Percentiles rank a stretch among this genome's conserved stretches.
Conservation (phyloP, 2,113 vertebrate species). For the Syngnathus floridae region DNA sequence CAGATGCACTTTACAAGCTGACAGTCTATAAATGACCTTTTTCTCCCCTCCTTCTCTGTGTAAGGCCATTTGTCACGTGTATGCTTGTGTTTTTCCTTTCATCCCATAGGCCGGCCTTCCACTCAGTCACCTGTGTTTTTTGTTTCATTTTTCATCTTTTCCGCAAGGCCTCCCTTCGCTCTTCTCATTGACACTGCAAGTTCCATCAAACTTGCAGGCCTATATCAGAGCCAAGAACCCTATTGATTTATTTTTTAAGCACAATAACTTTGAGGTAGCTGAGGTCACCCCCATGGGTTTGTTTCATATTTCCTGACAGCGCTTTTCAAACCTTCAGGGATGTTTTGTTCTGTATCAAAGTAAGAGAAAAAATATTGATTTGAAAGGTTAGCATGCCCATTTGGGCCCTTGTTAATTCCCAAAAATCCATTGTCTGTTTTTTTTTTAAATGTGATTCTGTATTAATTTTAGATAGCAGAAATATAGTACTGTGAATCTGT, state of each 20-base stretch:
- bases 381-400: not conserved
- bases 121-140: constrained; percentile 18
- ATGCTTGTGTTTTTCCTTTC: constrained; percentile 6
- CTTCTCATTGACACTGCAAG: not conserved
- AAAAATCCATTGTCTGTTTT: not conserved
- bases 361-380: not conserved
- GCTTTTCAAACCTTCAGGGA: not conserved
- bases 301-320: not conserved
- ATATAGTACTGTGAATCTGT: not conserved
- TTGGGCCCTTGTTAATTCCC: not conserved
- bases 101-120: not conserved
- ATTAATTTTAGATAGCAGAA: not conserved
- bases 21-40: constrained; percentile 9
- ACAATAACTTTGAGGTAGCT: not conserved
- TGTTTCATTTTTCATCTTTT: constrained; percentile 8
- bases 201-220: not conserved
- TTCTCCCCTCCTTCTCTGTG: not conserved
- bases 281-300: not conserved
- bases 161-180: not conserved
- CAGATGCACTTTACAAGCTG: constrained; percentile 5
- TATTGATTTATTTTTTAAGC: not conserved
- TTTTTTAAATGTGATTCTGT: not conserved
- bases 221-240: not conserved
- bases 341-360: constrained; percentile 1
- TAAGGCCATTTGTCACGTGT: not conserved